phyloP scores from a whole-genome alignment of 2,113 vertebrate genomes.

The Phylloscopus trochilus region DNA sequence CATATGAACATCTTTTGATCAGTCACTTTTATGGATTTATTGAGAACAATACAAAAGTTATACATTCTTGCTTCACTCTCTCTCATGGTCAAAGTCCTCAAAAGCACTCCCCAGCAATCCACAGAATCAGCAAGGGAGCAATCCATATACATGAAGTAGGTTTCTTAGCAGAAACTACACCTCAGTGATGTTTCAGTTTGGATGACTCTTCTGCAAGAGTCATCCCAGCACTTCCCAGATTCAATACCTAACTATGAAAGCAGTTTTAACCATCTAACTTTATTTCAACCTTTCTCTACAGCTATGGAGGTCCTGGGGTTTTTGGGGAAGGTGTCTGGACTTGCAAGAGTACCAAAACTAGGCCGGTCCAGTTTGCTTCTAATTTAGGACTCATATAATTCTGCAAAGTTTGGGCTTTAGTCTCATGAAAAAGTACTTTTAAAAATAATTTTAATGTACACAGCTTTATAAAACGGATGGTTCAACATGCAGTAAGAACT shows the following conservation, averaged over 20 bases:
- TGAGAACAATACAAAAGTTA: not conserved
- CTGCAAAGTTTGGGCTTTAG: not conserved
- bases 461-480: not conserved
- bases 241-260: not conserved
- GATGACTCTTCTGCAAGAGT: not conserved
- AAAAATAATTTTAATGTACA: not conserved
- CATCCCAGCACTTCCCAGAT: not conserved
- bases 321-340: not conserved
- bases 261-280: not conserved
- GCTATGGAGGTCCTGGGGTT: not conserved
- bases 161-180: not conserved
- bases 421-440: not conserved
- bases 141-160: not conserved
- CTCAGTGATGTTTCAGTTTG: not conserved
- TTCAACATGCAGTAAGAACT: not conserved
- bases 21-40: not conserved
- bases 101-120: not conserved
- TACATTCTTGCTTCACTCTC: rapidly evolving
- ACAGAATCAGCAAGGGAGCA: not conserved
- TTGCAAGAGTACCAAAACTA: not conserved
- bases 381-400: not conserved
- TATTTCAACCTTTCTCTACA: not conserved
- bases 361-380: not conserved
- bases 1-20: not conserved
- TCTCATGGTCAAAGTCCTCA: not conserved